A percentile compares a stretch with the other conserved stretches of the same genome.
These are phyloP conservation scores for Sapajus apella DNA, from an alignment of 2,113 vertebrate species.

Conservation along the genomic window DNA sequence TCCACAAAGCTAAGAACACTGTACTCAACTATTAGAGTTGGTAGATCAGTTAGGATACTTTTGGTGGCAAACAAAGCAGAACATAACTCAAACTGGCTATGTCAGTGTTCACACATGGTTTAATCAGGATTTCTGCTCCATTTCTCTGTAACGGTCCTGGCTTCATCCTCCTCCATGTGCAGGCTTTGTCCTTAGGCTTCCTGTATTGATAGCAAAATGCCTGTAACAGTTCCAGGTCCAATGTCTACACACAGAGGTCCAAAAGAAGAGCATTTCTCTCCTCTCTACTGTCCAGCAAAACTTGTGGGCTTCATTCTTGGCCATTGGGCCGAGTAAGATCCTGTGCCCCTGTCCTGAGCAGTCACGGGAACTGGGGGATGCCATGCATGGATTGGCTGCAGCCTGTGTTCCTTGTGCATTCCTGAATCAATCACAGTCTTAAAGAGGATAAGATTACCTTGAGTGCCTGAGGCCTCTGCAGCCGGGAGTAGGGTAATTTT, in stretches of 20 bases:
- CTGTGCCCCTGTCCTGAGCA: background rate
- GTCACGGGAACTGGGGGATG: background rate
- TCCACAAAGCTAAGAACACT: background rate
- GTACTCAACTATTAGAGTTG: background rate
- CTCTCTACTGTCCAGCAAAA: background rate
- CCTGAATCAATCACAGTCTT: background rate
- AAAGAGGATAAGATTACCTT: background rate
- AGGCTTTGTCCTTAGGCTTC: background rate
- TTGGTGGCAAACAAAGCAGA: constrained; percentile 20
- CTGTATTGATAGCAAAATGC: background rate
- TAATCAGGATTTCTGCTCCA: background rate
- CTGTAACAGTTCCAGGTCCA: background rate
- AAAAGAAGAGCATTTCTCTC: background rate
- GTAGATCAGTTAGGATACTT: background rate
- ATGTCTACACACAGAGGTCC: background rate
- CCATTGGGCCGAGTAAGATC: background rate
- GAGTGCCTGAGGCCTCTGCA: background rate
- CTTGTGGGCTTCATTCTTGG: background rate
- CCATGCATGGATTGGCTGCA: background rate
- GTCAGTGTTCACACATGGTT: background rate
- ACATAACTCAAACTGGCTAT: background rate
- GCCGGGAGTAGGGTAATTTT: background rate
- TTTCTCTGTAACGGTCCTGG: background rate
- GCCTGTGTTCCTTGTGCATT: background rate
- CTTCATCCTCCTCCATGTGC: background rate